phyloP scores from a whole-genome alignment of 2,113 vertebrate species.

The Mesocricetus auratus region DNA sequence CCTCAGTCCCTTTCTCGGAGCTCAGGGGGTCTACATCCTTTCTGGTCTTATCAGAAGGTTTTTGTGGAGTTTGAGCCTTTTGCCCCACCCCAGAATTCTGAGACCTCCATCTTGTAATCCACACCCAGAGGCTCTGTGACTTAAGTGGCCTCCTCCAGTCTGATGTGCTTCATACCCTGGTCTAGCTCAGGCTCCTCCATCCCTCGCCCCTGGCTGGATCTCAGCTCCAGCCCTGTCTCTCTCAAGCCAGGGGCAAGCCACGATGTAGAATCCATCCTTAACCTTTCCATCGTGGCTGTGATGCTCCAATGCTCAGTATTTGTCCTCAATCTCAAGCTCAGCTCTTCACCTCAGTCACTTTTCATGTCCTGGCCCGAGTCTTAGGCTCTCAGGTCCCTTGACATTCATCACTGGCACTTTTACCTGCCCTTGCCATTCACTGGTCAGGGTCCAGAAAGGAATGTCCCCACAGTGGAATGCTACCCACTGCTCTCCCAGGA shows the following conservation, averaged over 20 bases:
- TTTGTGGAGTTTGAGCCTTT: conserved; percentile 22
- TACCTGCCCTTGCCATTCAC: background rate
- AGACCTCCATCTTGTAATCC: background rate
- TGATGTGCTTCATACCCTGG: background rate
- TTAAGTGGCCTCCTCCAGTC: background rate
- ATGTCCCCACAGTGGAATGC: background rate
- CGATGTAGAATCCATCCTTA: background rate
- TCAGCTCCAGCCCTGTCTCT: background rate
- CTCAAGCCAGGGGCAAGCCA: conserved; percentile 13
- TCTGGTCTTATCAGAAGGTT: background rate
- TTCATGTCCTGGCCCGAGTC: background rate
- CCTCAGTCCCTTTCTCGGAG: background rate
- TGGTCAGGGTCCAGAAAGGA: background rate
- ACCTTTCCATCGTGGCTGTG: background rate
- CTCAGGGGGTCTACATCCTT: background rate
- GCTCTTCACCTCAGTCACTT: background rate
- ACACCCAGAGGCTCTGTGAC: background rate
- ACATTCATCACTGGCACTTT: background rate
- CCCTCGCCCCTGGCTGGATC: background rate
- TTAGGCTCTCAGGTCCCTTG: background rate
- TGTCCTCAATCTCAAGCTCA: background rate
- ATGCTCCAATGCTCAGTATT: background rate
- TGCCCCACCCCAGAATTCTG: background rate
- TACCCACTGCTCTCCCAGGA: background rate
- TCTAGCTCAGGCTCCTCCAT: background rate